Conservation (phyloP, 2,113 vertebrate genomes). For the Deroptyus accipitrinus region DNA sequence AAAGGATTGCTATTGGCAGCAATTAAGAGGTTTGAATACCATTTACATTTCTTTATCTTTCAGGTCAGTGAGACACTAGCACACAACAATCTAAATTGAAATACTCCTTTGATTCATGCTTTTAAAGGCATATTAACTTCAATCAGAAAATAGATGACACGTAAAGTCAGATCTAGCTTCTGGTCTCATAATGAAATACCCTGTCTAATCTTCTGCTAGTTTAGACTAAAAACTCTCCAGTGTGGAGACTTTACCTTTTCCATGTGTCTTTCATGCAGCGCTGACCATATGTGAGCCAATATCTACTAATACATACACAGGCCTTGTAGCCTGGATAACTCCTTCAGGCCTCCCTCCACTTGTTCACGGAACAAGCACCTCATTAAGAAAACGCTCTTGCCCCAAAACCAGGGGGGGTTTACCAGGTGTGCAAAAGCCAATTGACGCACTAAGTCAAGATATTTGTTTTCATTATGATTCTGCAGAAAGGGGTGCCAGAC, state of each 20-base stretch:
- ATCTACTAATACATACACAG: background rate
- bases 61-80: constrained; percentile 35
- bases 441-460: background rate
- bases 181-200: background rate
- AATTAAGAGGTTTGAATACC: constrained; percentile 55
- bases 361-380: background rate
- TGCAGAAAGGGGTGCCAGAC: background rate
- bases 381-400: background rate
- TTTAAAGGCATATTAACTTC: constrained; percentile 17
- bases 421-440: background rate
- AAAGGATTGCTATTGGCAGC: constrained; percentile 39
- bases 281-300: background rate
- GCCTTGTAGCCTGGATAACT: background rate
- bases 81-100: constrained; percentile 41
- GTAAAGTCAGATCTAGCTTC: constrained; percentile 1
- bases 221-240: background rate
- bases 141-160: background rate
- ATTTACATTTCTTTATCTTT: constrained; percentile 64
- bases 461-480: background rate
- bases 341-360: background rate
- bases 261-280: background rate
- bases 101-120: constrained; percentile 21
- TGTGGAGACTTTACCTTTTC: background rate
- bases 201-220: background rate
- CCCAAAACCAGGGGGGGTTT: background rate